Conservation (phyloP, 2,113 vertebrate species). For the Petrocephalus microphthalmus region DNA sequence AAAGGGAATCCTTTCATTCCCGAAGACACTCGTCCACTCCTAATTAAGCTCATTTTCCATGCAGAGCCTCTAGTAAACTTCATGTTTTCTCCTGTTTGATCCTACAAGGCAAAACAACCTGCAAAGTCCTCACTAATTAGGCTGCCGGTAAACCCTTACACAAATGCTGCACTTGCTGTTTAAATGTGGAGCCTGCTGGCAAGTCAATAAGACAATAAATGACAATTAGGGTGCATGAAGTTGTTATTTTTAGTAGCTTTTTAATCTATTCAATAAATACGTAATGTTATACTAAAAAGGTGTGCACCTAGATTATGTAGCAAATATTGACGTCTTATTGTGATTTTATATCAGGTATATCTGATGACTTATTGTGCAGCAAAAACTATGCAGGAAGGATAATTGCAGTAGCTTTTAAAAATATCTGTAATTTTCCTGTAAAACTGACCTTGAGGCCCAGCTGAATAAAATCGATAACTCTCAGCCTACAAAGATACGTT, state of each 20-base stretch:
- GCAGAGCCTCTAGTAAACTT: neutral
- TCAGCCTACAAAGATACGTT: neutral
- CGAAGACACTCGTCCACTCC: neutral
- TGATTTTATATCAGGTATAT: neutral
- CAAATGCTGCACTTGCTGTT: neutral
- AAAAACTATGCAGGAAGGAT: neutral
- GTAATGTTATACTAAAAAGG: neutral
- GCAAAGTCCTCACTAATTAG: conserved; percentile 2
- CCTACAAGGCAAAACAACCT: neutral
- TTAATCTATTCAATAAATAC: neutral
- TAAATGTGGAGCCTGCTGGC: neutral
- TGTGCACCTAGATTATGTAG: neutral
- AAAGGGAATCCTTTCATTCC: conserved; percentile 6
- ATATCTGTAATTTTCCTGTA: conserved; percentile 4
- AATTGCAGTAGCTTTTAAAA: conserved; percentile 6
- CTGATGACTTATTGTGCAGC: neutral
- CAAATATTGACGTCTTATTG: neutral
- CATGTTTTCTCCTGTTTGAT: conserved; percentile 10
- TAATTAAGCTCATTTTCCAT: conserved; percentile 12
- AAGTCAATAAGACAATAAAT: neutral
- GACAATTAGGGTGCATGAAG: neutral
- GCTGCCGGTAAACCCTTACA: neutral
- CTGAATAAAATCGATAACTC: neutral
- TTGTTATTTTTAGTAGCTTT: neutral
- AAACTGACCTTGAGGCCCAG: conserved; percentile 14